Evolutionary conservation across 2,888 invertebrate species (phyloP), one percentile per base, ranked within the genome.

Genomic region (Limnephilus auricula): DNA sequence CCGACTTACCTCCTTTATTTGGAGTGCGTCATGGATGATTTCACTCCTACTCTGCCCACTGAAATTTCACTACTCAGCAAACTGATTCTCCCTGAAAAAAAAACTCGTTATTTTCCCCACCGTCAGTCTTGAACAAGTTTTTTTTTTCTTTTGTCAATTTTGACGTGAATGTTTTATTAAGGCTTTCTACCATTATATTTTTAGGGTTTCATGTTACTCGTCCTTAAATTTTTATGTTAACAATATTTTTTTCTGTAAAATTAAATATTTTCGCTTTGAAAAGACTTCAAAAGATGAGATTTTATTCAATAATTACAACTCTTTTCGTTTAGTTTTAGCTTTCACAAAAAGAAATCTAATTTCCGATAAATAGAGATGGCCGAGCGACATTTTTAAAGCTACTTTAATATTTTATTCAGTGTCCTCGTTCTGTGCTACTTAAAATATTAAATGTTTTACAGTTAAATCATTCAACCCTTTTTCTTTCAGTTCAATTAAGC

Each of bases 81-180:
- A 37, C 84, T n/a, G 40, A 84, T 84, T 84, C 25, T 84, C 84
- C 31, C n/a, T n/a, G 2, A 40, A 37, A 84, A 37, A n/a, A 84
- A 40, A 4, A n/a, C 84, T 84, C 84, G 84, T 84, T 84, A 84
- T 84, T 84, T 84, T 84, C 84, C 84, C 84, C n/a, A 37, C 84
- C 40, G 84, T 37, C 34, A 37, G 84, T 15, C 34, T 84, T 37
- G 40, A 37, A 84, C 84, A 37, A 84, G 84, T 84, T 84, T 82
- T 84, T n/a, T 50, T 45, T 50, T 83, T 83, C 83, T 83, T 83
- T 84, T 84, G 84, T 84, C 84, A 84, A 82, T 84, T 84, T 40
- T 40, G 31, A 40, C 84, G 34, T n/a, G 84, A 84, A 84, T 84
- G 84, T 84, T 84, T 84, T 84, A 84, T 84, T 84, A 25, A 40